Evolutionary conservation across 1,140 invertebrate species (phyloP).

Genomic region (Drosophila tsacasi): DNA sequence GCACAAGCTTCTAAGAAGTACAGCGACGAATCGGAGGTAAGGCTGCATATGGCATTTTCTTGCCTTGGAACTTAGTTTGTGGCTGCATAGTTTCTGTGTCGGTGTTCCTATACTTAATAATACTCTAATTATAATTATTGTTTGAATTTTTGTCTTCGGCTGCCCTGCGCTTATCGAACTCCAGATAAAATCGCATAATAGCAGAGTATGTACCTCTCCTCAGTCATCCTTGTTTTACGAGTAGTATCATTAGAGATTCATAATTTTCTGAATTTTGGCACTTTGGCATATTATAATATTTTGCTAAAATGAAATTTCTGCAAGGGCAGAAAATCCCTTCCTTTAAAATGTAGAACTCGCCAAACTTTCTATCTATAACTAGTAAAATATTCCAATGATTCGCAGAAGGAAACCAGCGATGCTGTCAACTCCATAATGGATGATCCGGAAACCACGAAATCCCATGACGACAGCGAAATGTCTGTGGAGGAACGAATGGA

Average conservation of each 20-base stretch:
- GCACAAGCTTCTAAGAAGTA: constrained; percentile 67
- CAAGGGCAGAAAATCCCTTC: background rate
- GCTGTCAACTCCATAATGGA: constrained; percentile 84
- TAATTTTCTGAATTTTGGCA: background rate
- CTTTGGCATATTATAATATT: background rate
- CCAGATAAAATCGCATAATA: constrained; percentile 36
- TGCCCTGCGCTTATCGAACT: constrained; percentile 20
- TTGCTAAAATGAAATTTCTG: constrained; percentile 9
- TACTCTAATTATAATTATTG: constrained; percentile 31
- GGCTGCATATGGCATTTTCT: background rate
- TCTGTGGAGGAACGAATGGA: constrained; percentile 73
- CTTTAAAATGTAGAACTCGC: background rate
- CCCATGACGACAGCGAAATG: constrained; percentile 51
- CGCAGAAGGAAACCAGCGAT: constrained; percentile 81
- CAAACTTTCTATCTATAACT: background rate
- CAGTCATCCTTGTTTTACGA: background rate
- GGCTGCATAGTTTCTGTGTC: background rate
- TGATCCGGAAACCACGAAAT: constrained; percentile 32
- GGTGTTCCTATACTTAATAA: background rate
- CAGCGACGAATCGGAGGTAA: constrained; percentile 78
- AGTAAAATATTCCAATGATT: background rate
- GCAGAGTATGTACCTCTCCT: constrained; percentile 62
- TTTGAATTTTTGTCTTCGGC: constrained; percentile 2
- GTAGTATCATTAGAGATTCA: background rate
- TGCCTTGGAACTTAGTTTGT: background rate